These are phyloP conservation scores for Copidosoma aretas DNA, from an alignment of 2,888 invertebrate genomes.

Conservation along the genomic window DNA sequence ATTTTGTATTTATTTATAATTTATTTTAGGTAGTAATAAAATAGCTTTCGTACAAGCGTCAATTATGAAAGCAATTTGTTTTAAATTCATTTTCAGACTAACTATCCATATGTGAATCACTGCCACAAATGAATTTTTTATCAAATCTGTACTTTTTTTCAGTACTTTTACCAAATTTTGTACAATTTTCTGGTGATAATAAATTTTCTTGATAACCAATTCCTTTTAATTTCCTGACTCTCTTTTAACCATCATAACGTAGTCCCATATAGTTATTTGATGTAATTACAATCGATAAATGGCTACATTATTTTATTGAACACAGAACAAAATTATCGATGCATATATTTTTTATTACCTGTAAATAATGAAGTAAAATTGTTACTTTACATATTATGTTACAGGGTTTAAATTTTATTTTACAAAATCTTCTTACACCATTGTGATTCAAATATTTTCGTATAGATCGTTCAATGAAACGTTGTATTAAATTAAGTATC, in stretches of 20 bases:
- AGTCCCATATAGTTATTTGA: too few species aligned
- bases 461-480: too few species aligned
- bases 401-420: conserved; percentile 31
- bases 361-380: conserved; percentile 22
- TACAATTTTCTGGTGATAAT: conserved; percentile 55
- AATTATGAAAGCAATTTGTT: conserved; percentile 22
- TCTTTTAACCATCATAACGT: too few species aligned
- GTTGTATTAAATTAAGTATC: too few species aligned
- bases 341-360: conserved; percentile 23
- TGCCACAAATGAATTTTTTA: conserved; percentile 34
- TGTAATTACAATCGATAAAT: too few species aligned
- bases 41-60: conserved; percentile 38
- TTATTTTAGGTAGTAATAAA: conserved; percentile 60
- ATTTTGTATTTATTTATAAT: conserved; percentile 62
- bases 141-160: conserved; percentile 30
- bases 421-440: conserved; percentile 25
- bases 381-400: conserved; percentile 30
- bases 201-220: conserved; percentile 47
- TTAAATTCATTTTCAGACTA: too few species aligned
- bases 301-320: too few species aligned
- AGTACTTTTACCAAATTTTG: conserved; percentile 52
- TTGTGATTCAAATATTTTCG: neutral
- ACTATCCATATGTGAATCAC: conserved; percentile 5
- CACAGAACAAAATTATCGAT: conserved; percentile 6
- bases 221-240: neutral